Evolutionary conservation across 1,140 invertebrate genomes (phyloP), one percentile per base, ranked within the genome.

Genomic region (Drosophila nikananu): DNA sequence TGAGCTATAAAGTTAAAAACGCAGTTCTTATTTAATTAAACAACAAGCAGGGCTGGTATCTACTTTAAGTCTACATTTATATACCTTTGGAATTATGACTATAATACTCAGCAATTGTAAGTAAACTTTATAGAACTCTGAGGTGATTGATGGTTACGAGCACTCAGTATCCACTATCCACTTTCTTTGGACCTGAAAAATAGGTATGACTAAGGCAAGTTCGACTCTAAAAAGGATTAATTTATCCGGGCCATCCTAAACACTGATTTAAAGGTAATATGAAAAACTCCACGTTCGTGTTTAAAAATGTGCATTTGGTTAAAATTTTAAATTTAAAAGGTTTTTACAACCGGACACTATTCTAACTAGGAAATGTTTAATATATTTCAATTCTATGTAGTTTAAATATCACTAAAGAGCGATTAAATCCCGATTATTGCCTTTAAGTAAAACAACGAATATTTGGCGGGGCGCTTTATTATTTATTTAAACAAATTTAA

Each of bases 401-500:
- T 5, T 49, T 49, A 48, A 0, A 3, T 25, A 10, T 39, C 32
- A 13, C 5, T 17, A 21, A 37, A 21, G 1, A 21, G 21, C 10
- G 17, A 30, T 39, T 19, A 15, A 10, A 46, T 46, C 19, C 13
- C 5, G 15, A 39, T 12, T 9, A 21, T 23, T 25, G 13, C 1
- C 7, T 30, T 21, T 7, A 27, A 72, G 4, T 21, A 10, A 71
- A 71, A 72, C 10, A 49, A 23, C 7, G 15, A 21, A 10, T 19
- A 54, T 60, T 8, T 44, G 39, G 55, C 51, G 32, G 77, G 76
- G 70, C 57, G 39, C 39, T 80, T 80, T 80, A 80, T 80, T 80
- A 80, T 80, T 80, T 67, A 66, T 57, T 44, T 23, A 78, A 78
- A 67, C 51, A 59, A 71, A 59, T 63, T 27, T 78, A 70, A 78